Evolutionary conservation across 2,888 invertebrate genomes (phyloP), one percentile per base, ranked within the genome.

Genomic region (Cantharis rufa): DNA sequence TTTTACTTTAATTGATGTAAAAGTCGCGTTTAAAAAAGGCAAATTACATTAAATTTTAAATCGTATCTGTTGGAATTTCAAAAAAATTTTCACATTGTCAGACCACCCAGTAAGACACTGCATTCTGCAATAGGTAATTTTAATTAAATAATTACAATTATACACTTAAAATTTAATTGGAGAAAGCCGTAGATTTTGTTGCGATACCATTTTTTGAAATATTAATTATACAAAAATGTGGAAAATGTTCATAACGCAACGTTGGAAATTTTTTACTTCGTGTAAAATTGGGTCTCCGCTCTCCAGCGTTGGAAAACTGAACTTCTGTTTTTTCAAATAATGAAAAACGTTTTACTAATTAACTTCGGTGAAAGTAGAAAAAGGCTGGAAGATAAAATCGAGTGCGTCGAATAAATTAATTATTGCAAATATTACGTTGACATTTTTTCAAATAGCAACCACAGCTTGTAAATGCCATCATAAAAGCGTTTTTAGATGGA

Each of bases 171-270:
- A 18, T 66, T 68, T 68, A 69, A 69, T 73, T 62, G 62, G 73
- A 73, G 73, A 73, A 73, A 73, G 73, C 62, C 69, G 16, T 48
- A 27, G 62, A 62, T 69, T 27, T 73, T 69, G 62, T 69, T 69
- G 2, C 32, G 32, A 48, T 69, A n/a, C 32, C 18, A 48, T 48
- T 62, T 73, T 73, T 69, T 21, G 27, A 27, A 62, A 69, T 61
- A 68, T 66, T 62, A 73, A 73, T 73, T 73, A 73, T 69, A 73
- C 62, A 73, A 16, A 73, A 69, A 73, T 73, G 11, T 73, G 28
- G 69, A 73, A 62, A 15, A 48, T 69, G n/a, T 10, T 63, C 64
- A 18, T 68, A 16, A 13, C 13, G 27, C 11, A 28, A 28, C 10
- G 27, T 28, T 3, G 28, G 11, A 28, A 28, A 28, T 2, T 10